A percentile compares a stretch with the other conserved stretches of the same genome.
Evolutionary conservation across 2,797 vertebrate genomes (phyloP).

Genomic region (Pogoniulus pusillus): DNA sequence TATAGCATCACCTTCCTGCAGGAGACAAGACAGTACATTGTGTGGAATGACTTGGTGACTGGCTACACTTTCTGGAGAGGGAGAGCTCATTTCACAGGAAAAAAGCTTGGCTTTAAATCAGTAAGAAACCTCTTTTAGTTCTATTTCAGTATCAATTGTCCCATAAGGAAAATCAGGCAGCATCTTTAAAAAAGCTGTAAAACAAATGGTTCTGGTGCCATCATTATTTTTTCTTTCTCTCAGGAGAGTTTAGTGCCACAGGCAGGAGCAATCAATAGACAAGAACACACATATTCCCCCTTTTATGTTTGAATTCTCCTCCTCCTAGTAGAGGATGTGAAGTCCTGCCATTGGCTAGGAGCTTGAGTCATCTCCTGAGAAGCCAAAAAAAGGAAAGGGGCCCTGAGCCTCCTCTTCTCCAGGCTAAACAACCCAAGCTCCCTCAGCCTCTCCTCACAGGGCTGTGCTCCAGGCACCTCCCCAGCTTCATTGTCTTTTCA

Average conservation of each 20-base stretch:
- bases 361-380: neutral
- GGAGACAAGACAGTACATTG: neutral
- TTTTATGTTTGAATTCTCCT: neutral
- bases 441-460: no score
- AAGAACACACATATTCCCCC: neutral
- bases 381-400: neutral
- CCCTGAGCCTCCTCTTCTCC: no score
- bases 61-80: neutral
- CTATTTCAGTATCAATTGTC: neutral
- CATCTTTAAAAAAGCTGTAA: neutral
- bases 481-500: no score
- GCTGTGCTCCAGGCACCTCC: no score
- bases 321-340: fast-evolving
- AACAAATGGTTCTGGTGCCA: neutral
- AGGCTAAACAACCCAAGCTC: no score
- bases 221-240: neutral
- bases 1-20: neutral
- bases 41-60: neutral
- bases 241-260: neutral
- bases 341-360: neutral
- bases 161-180: neutral
- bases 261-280: neutral
- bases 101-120: neutral
- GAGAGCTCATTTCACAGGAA: fast-evolving
- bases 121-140: neutral